Evolutionary conservation across 2,888 invertebrate genomes (phyloP).

Genomic region (Neoascia interrupta): DNA sequence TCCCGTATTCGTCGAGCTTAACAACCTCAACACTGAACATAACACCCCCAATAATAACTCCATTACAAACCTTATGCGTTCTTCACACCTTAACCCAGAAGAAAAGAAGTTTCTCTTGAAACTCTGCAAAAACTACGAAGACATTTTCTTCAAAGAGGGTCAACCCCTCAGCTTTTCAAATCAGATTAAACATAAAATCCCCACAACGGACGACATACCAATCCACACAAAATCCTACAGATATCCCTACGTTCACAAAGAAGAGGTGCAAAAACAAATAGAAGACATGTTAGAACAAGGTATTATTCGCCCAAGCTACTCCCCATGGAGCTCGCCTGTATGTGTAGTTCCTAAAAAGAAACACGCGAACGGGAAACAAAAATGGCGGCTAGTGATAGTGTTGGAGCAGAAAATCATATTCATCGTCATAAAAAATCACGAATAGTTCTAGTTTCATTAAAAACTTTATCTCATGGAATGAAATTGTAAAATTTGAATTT

Average conservation of each 20-base stretch:
- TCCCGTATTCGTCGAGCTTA: not conserved
- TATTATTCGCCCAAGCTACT: slow-evolving; percentile 11
- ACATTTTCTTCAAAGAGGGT: slow-evolving; percentile 23
- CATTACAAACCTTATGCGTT: not conserved
- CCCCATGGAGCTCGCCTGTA: slow-evolving; percentile 2
- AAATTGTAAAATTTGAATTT: no score
- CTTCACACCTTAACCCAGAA: not conserved
- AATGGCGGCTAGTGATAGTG: not conserved
- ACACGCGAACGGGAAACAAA: no score
- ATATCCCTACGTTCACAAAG: slow-evolving; percentile 12
- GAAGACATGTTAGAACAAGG: slow-evolving; percentile 4
- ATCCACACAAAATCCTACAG: slow-evolving; percentile 12
- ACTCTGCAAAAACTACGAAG: slow-evolving; percentile 34
- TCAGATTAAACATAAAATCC: slow-evolving; percentile 31
- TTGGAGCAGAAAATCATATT: no score
- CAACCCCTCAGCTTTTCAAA: no score
- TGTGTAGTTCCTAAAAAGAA: no score
- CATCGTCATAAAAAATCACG: no score
- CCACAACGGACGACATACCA: slow-evolving; percentile 16
- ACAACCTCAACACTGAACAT: not conserved
- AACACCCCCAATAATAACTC: no score
- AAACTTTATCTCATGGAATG: no score
- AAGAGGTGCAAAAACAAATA: slow-evolving; percentile 40
- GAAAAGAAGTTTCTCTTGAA: slow-evolving; percentile 6
- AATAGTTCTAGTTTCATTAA: no score